Evolutionary conservation across 2,888 invertebrate genomes (phyloP), one percentile per base, ranked within the genome.

Genomic region (Choreutis nemorana): DNA sequence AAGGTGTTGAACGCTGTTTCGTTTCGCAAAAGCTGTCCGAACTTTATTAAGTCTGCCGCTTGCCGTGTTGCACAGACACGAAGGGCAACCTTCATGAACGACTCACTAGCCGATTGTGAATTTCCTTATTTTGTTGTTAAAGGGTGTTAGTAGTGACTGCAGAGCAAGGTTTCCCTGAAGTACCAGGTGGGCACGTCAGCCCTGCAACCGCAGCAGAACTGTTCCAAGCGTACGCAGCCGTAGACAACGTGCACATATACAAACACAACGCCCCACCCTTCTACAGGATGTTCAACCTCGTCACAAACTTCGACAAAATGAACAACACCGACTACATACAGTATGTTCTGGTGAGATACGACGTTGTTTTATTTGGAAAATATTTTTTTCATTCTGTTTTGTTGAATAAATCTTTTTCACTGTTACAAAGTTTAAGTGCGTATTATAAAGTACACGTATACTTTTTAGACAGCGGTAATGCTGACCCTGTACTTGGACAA

Each of bases 241-340:
- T 64, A 1, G 67, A 71, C 37, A 51, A 59, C 29, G 47, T 72
- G 1, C 45, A 66, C 5, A 58, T 78, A 39, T 71, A 75, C 49
- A 47, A 60, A 16, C 66, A 60, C 12, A 63, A 75, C 43, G 48
- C 47, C 25, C 63, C 39, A 12, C 62, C 81, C 40, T 87, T 84
- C 65, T 84, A 85, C 40, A 81, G 85, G 35, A 86, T 92, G 52
- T 86, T 87, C 57, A 81, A 85, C 32, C 70, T 92, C 6, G 60
- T 89, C 35, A 87, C 90, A 2, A 91, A 94, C 61, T 81, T 90
- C 29, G 81, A 86, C 10, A 84, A 87, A 44, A 83, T 88, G 67
- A 60, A 75, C 21, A 62, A 71, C n/a, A 70, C 78, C 2, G 89
- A 91, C 50, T 71, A 87, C 31, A 82, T 85, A 38, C 85, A 87